Conservation (phyloP, 2,888 invertebrate species). For the Podabrus alpinus region DNA sequence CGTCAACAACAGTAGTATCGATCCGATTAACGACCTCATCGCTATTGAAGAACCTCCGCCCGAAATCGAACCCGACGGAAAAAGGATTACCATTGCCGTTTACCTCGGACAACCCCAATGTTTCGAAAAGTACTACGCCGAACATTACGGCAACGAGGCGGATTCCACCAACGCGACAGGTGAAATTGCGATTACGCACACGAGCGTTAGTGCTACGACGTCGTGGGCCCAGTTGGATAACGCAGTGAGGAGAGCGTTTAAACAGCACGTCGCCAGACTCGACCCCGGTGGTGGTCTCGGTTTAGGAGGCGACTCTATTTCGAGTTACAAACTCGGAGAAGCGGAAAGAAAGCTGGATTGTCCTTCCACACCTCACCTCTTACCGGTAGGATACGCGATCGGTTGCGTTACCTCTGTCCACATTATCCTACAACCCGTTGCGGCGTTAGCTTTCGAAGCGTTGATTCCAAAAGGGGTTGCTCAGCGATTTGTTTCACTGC, state of each 20-base stretch:
- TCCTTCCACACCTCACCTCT: conserved; percentile 83
- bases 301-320: conserved; percentile 78
- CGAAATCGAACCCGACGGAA: conserved; percentile 69
- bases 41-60: conserved; percentile 50
- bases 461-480: conserved; percentile 95
- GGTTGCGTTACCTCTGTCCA: conserved; percentile 85
- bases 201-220: conserved; percentile 89
- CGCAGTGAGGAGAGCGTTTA: conserved; percentile 88
- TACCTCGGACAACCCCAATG: conserved; percentile 84
- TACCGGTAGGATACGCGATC: conserved; percentile 92
- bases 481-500: conserved; percentile 76
- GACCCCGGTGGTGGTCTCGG: conserved; percentile 92
- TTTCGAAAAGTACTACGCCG: conserved; percentile 59
- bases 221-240: conserved; percentile 95
- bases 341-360: conserved; percentile 79
- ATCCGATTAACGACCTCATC: conserved; percentile 53
- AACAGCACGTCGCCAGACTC: conserved; percentile 90
- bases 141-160: conserved; percentile 53
- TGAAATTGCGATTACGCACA: conserved; percentile 82
- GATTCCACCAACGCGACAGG: conserved; percentile 55
- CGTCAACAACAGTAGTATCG: conserved; percentile 49
- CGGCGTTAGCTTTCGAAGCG: conserved; percentile 91
- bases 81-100: conserved; percentile 85
- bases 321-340: conserved; percentile 92
- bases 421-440: conserved; percentile 86